Evolutionary conservation across 2,113 vertebrate species (phyloP).

Genomic region (Bambusicola thoracicus): DNA sequence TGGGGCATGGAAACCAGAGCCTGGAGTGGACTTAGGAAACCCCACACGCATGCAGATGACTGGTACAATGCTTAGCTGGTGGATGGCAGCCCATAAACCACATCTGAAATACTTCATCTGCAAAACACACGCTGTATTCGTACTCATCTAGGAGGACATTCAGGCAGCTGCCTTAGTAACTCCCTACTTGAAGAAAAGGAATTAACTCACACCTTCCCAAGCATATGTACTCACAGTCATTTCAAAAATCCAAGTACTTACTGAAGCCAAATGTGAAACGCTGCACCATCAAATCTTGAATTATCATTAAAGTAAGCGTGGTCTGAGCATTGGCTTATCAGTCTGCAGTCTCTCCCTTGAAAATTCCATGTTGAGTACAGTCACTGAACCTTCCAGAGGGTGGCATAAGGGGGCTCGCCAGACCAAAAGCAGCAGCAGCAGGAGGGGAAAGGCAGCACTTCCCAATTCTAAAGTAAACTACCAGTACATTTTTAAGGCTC

Average conservation of each 20-base stretch:
- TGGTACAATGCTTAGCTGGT: rapidly evolving
- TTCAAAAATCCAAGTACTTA: neutral
- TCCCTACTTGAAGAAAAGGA: neutral
- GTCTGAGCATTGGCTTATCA: neutral
- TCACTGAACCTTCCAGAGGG: constrained; percentile 25
- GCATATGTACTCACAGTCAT: rapidly evolving
- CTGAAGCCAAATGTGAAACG: neutral
- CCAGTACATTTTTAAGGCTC: neutral
- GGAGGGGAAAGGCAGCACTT: neutral
- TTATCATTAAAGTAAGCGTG: neutral
- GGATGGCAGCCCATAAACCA: neutral
- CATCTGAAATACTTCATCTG: rapidly evolving
- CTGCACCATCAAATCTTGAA: neutral
- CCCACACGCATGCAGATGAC: rapidly evolving
- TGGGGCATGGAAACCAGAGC: rapidly evolving
- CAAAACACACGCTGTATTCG: rapidly evolving
- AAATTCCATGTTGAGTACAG: neutral
- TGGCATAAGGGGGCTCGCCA: neutral
- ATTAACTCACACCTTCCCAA: neutral
- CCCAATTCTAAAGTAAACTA: rapidly evolving
- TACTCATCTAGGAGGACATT: neutral
- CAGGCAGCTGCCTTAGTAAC: neutral
- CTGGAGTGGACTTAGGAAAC: neutral
- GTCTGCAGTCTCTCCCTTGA: rapidly evolving
- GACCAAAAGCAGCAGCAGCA: neutral